phyloP scores from a whole-genome alignment of 2,113 vertebrate species.

The Neoarius graeffei region DNA sequence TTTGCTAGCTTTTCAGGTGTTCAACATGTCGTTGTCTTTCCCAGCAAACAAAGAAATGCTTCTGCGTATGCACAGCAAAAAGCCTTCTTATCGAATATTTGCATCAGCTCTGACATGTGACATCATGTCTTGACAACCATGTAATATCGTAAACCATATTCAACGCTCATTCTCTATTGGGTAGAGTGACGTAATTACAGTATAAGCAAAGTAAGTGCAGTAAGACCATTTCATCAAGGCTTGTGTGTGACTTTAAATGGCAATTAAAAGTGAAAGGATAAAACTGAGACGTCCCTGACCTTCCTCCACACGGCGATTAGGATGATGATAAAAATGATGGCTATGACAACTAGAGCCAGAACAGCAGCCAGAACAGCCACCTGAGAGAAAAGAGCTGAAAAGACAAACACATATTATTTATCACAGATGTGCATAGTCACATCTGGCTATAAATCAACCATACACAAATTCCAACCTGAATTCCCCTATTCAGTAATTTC shows the following conservation, averaged over 20 bases:
- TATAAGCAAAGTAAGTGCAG: neutral
- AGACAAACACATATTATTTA: conserved; percentile 30
- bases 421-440: no score
- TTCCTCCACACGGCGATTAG: conserved; percentile 92
- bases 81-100: no score
- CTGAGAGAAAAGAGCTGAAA: conserved; percentile 85
- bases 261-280: neutral
- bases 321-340: conserved; percentile 86
- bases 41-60: no score
- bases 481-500: neutral
- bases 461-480: neutral
- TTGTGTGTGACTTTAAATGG: neutral
- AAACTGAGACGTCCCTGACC: conserved; percentile 68
- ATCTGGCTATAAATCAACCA: no score
- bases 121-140: no score
- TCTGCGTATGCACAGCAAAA: no score
- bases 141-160: no score
- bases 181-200: neutral
- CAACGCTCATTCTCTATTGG: no score
- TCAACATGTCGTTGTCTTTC: no score
- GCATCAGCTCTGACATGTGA: no score
- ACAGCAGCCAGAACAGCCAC: conserved; percentile 89
- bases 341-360: conserved; percentile 84
- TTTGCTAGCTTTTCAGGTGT: no score
- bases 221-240: neutral